phyloP scores from a whole-genome alignment of 2,888 invertebrate genomes.

The Lithophane leautieri region DNA sequence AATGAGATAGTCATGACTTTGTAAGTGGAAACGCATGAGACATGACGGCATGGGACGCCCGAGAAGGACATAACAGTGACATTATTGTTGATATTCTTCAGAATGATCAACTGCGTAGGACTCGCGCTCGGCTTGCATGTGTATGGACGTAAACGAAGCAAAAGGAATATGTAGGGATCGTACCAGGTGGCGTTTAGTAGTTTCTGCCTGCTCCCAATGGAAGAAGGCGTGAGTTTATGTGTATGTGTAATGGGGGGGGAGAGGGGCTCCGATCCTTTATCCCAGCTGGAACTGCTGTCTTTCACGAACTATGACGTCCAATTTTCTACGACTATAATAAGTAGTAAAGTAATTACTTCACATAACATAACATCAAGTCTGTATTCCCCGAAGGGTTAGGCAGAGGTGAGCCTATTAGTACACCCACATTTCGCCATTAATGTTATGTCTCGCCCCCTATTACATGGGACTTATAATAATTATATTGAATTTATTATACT shows the following conservation, averaged over 20 bases:
- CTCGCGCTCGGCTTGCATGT: not conserved
- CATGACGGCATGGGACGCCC: too few relatives aligned
- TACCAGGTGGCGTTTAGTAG: too few relatives aligned
- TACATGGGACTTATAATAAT: not conserved
- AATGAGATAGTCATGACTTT: slow-evolving; percentile 10
- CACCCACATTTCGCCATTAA: not conserved
- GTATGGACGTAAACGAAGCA: not conserved
- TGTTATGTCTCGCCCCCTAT: not conserved
- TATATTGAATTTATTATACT: not conserved
- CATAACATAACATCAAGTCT: not conserved
- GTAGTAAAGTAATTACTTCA: not conserved
- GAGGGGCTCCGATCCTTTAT: too few relatives aligned
- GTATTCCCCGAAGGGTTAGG: not conserved
- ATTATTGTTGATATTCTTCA: not conserved
- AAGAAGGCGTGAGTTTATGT: too few relatives aligned
- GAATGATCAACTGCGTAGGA: not conserved
- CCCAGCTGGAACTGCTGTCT: not conserved
- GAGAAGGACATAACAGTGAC: not conserved
- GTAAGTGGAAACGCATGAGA: too few relatives aligned
- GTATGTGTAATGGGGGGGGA: too few relatives aligned
- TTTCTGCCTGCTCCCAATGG: too few relatives aligned
- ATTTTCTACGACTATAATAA: not conserved
- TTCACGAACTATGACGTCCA: not conserved
- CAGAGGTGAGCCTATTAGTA: not conserved
- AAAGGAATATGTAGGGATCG: not conserved